Evolutionary conservation across 2,888 invertebrate genomes (phyloP).

Genomic region (Acheta domesticus): DNA sequence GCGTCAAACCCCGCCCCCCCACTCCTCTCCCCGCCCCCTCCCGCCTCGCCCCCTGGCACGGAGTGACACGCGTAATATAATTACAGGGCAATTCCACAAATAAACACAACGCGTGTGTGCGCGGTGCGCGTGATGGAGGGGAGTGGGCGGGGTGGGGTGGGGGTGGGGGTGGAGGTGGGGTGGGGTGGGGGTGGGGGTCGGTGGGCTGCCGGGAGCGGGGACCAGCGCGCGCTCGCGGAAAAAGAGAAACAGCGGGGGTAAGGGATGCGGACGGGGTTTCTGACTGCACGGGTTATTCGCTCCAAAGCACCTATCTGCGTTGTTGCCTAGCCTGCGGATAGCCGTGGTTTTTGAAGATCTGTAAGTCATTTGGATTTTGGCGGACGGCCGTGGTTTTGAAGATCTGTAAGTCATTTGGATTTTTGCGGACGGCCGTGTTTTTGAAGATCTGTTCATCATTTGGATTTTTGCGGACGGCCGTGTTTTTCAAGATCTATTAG

Average conservation of each 20-base stretch:
- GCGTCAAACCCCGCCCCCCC: background rate
- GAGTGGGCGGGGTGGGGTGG: background rate
- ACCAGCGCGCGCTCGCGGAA: background rate
- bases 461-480: no score
- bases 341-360: no score
- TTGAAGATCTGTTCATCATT: no score
- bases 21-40: background rate
- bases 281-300: no score
- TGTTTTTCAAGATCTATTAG: no score
- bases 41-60: background rate
- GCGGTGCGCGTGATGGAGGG: background rate
- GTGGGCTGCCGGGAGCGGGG: background rate
- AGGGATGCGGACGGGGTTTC: no score
- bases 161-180: background rate
- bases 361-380: no score
- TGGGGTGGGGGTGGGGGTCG: background rate
- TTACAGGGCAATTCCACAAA: slow-evolving; percentile 9
- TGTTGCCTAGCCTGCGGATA: no score
- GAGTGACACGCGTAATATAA: slow-evolving; percentile 9
- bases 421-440: no score
- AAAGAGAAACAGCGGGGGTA: background rate
- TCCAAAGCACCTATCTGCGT: no score
- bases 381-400: no score
- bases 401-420: no score
- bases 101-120: background rate